A percentile compares a stretch with the other conserved stretches of the same genome.
Evolutionary conservation across 2,797 vertebrate species (phyloP).

Genomic region (Smutsia temminckii): DNA sequence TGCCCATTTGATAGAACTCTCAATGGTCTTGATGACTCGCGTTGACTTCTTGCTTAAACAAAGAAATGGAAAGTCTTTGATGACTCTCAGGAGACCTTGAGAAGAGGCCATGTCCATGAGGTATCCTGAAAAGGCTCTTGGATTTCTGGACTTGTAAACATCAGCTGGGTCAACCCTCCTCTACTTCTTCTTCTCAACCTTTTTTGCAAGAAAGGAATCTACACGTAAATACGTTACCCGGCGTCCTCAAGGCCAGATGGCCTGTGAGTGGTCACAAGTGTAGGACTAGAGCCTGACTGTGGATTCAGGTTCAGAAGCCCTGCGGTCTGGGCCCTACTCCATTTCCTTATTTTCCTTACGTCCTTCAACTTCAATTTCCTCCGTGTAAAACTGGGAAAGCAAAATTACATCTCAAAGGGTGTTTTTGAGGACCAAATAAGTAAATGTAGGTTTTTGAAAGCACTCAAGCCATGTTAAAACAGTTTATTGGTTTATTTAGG

Average conservation of each 20-base stretch:
- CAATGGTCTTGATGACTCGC: background rate
- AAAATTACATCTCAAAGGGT: background rate
- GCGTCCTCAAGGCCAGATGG: background rate
- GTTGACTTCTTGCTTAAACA: background rate
- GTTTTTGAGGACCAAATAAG: background rate
- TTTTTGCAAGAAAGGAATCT: background rate
- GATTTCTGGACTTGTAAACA: background rate
- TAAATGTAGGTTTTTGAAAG: background rate
- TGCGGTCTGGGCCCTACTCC: background rate
- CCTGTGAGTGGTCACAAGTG: background rate
- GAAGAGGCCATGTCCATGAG: background rate
- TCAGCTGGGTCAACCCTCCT: background rate
- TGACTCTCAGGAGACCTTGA: background rate
- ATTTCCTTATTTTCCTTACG: background rate
- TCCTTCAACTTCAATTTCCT: background rate
- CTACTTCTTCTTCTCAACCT: background rate
- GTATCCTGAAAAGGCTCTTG: background rate
- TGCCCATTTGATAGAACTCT: background rate
- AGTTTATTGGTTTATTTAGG: background rate
- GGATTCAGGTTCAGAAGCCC: background rate
- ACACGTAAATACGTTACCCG: background rate
- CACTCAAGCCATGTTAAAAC: background rate
- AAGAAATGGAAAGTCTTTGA: background rate
- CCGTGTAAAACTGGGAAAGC: background rate
- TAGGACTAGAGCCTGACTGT: background rate